Conservation (phyloP, 2,888 invertebrate genomes). For the Drosophila heteroneura region DNA sequence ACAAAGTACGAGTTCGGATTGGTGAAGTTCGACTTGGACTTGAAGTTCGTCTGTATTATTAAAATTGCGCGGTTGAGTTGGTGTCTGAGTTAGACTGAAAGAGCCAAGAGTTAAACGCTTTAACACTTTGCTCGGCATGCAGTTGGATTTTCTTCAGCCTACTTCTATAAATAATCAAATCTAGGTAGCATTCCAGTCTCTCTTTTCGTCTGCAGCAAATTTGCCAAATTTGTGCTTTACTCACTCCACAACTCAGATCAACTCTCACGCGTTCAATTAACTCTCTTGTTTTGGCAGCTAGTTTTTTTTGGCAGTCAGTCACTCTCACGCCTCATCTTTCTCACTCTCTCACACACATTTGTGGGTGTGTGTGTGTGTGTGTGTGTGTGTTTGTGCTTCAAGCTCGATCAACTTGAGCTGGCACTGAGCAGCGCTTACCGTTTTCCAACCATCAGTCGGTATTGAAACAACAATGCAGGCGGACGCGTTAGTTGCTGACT, state of each 20-base stretch:
- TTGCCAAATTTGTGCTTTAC: not conserved
- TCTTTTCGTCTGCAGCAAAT: constrained; percentile 1
- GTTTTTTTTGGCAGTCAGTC: constrained; percentile 26
- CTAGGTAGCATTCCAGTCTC: constrained; percentile 5
- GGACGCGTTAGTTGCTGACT: constrained; percentile 69
- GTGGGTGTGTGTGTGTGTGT: constrained; percentile 7
- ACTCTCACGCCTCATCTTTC: constrained; percentile 6
- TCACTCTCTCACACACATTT: constrained; percentile 2
- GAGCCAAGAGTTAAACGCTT: not conserved
- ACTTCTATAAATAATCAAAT: constrained; percentile 3
- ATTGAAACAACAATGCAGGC: constrained; percentile 77
- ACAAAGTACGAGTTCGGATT: not conserved
- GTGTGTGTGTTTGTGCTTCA: constrained; percentile 17
- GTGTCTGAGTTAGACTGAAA: not conserved
- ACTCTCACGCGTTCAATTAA: constrained; percentile 21
- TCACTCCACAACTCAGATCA: constrained; percentile 1
- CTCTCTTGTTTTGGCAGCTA: constrained; percentile 27
- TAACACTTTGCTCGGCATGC: not conserved
- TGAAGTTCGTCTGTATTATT: not conserved
- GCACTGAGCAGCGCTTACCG: constrained; percentile 53
- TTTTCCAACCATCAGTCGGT: constrained; percentile 71
- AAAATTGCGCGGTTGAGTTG: not conserved
- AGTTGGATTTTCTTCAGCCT: constrained; percentile 1
- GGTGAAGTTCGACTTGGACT: not conserved
- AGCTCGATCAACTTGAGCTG: constrained; percentile 52